Evolutionary conservation across 2,888 invertebrate genomes (phyloP).

Genomic region (Thyatira batis): DNA sequence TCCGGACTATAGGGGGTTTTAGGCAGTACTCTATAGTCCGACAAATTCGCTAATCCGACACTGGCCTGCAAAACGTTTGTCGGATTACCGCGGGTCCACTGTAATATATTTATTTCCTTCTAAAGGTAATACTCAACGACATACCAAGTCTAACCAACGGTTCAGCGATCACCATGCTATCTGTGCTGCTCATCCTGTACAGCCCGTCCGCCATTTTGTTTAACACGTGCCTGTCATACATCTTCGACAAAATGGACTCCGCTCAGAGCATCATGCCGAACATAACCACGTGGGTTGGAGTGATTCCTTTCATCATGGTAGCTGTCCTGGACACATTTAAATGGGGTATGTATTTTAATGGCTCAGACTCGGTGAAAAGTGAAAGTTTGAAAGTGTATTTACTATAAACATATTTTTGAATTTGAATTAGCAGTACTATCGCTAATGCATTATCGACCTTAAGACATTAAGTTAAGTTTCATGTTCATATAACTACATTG

Average conservation of each 20-base stretch:
- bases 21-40: no score
- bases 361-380: no score
- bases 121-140: conserved; percentile 85
- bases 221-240: conserved; percentile 89
- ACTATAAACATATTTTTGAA: background rate
- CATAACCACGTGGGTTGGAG: conserved; percentile 87
- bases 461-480: no score
- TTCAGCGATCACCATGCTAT: conserved; percentile 86
- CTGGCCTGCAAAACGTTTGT: no score
- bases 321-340: conserved; percentile 87
- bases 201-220: conserved; percentile 89
- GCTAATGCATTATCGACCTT: no score
- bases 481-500: conserved; percentile 2
- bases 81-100: background rate
- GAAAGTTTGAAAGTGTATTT: no score
- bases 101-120: conserved; percentile 1
- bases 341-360: no score
- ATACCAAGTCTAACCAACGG: conserved; percentile 87
- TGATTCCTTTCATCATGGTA: conserved; percentile 88
- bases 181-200: conserved; percentile 86
- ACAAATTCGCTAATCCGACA: no score
- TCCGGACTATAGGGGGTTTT: no score
- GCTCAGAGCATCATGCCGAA: conserved; percentile 91
- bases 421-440: background rate
- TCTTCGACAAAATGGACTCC: conserved; percentile 92